Evolutionary conservation across 2,797 vertebrate genomes (phyloP), one percentile per base, ranked within the genome.

Genomic region (Brachyrhaphis roseni): DNA sequence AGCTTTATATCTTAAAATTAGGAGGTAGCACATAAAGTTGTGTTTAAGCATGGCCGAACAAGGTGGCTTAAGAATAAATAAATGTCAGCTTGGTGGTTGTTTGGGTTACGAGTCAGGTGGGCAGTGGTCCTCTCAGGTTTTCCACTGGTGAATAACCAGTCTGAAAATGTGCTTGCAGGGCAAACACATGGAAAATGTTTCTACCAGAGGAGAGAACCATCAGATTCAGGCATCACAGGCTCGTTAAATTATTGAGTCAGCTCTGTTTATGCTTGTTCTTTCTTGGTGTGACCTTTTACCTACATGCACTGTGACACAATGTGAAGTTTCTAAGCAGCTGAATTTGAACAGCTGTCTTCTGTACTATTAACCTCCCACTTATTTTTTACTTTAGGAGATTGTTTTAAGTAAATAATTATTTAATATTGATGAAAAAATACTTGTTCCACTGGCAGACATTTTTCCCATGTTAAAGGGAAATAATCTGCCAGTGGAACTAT

Each of bases 141-240:
- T 57, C 55, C 26, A 28, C 26, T 57, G 55, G 11, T 57, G 26
- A 28, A 57, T n/a, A 57, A n/a, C 10, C 53, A 55, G 53, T 55
- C 53, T 55, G 53, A n/a, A 55, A 55, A 26, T 55, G 53, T 55
- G 53, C 55, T 57, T n/a, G 55, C 26, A 28, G n/a, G 55, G n/a
- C n/a, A 57, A n/a, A 57, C 55, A 57, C 55, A 57, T 57, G 55
- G 55, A 57, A 57, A 57, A 57, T 57, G 55, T 57, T 57, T 57
- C n/a, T 28, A 57, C n/a, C 55, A 57, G 55, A 57, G 55, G 55
- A 57, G 4, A 0, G 55, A 57, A 57, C 4, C 55, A 57, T 15
- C 11, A 57, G 28, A 13, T 57, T 28, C 4, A 57, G 26, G 55
- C 55, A 13, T n/a, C 55, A 28, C 55, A 57, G n/a, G 55, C 55